phyloP scores from a whole-genome alignment of 2,888 invertebrate genomes.

The Mesorhabditis belari region DNA sequence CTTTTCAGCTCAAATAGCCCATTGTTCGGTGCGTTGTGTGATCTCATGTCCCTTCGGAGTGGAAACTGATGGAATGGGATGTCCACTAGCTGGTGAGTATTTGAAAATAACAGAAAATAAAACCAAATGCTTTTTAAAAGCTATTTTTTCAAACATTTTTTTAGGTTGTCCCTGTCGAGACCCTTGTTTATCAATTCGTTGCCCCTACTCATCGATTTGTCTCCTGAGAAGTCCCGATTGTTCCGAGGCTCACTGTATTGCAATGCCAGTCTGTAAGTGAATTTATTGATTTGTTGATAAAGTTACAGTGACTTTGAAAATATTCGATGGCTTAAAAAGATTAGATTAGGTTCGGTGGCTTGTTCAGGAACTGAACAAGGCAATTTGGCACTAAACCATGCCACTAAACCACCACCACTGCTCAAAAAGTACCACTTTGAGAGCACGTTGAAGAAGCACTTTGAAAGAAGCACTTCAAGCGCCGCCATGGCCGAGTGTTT shows the following conservation, averaged over 20 bases:
- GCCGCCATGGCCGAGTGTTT: too few relatives aligned
- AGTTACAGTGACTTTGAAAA: too few relatives aligned
- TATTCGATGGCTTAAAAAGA: too few relatives aligned
- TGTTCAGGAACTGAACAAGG: too few relatives aligned
- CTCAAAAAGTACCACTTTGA: too few relatives aligned
- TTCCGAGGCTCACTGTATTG: conserved; percentile 23
- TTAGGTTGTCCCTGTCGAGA: conserved; percentile 25
- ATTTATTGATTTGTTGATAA: too few relatives aligned
- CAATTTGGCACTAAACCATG: too few relatives aligned
- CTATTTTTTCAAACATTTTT: not conserved
- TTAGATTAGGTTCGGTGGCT: too few relatives aligned
- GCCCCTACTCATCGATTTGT: conserved; percentile 21
- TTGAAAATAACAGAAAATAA: not conserved
- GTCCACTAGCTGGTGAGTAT: conserved; percentile 9
- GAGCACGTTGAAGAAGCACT: too few relatives aligned
- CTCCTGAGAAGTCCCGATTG: conserved; percentile 27
- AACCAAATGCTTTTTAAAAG: not conserved
- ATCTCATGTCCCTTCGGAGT: conserved; percentile 24
- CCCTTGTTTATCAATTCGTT: conserved; percentile 19
- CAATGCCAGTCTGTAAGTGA: conserved; percentile 32
- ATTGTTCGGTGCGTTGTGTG: not conserved
- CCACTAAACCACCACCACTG: too few relatives aligned
- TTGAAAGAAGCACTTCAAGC: too few relatives aligned
- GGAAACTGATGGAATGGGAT: conserved; percentile 22
- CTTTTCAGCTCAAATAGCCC: not conserved